phyloP scores from a whole-genome alignment of 2,113 vertebrate genomes.

The Pachycephala philippinensis region DNA sequence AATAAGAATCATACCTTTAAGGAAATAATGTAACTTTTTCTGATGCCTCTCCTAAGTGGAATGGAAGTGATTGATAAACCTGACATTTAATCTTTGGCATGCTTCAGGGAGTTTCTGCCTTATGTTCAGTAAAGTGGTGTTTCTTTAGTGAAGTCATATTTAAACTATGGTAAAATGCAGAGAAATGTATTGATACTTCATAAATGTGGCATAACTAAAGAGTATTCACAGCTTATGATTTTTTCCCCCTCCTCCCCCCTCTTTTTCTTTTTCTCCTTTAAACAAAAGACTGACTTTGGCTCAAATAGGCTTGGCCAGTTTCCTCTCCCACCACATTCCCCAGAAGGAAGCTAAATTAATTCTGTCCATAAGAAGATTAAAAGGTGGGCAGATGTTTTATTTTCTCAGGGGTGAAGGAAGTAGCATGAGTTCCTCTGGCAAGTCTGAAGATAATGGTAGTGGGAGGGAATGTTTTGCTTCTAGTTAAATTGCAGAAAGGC shows the following conservation, averaged over 20 bases:
- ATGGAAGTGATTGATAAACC: neutral
- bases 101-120: neutral
- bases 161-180: neutral
- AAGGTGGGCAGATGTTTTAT: constrained; percentile 34
- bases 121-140: neutral
- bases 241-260: neutral
- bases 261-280: neutral
- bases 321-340: neutral
- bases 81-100: constrained; percentile 18
- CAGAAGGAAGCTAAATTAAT: constrained; percentile 27
- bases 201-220: neutral
- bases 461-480: neutral
- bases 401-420: constrained; percentile 3
- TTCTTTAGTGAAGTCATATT: neutral
- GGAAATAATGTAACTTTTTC: neutral
- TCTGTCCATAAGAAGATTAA: neutral
- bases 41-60: neutral
- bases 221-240: neutral
- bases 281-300: neutral
- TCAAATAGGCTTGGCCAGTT: neutral
- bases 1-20: neutral
- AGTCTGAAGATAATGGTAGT: neutral
- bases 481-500: neutral
- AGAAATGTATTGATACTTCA: neutral
- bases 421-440: neutral